Conservation (phyloP, 1,140 invertebrate species). For the Orussus abietinus region DNA sequence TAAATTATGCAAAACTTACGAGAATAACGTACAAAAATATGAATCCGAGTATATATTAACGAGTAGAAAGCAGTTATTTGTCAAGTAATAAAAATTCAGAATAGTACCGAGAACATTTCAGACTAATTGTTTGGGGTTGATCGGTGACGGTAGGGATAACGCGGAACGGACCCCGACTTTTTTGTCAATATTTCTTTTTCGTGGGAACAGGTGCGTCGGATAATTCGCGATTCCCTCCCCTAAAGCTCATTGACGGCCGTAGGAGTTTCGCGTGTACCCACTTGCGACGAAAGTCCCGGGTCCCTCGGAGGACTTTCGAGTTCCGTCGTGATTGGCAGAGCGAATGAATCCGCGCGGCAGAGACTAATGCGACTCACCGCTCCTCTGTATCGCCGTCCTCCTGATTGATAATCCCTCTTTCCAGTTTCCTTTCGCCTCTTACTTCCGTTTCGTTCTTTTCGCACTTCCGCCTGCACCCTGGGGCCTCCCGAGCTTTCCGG, state of each 20-base stretch:
- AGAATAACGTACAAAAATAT: too few relatives aligned
- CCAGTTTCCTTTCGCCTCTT: too few relatives aligned
- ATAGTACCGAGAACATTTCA: too few relatives aligned
- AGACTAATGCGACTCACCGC: constrained; percentile 30
- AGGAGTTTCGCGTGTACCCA: not conserved
- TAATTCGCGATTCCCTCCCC: not conserved
- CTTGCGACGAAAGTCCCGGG: not conserved
- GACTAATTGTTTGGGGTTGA: too few relatives aligned
- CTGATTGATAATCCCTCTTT: constrained; percentile 36
- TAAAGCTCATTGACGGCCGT: not conserved
- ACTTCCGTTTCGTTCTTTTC: constrained; percentile 3
- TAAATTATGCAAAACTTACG: too few relatives aligned
- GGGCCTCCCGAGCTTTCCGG: not conserved
- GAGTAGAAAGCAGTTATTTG: too few relatives aligned
- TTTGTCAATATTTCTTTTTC: too few relatives aligned
- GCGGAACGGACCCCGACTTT: too few relatives aligned
- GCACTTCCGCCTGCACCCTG: not conserved
- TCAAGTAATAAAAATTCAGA: too few relatives aligned
- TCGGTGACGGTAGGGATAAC: too few relatives aligned
- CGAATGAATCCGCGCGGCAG: constrained; percentile 26
- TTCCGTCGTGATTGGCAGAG: constrained; percentile 31
- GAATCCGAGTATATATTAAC: too few relatives aligned
- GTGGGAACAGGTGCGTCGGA: too few relatives aligned
- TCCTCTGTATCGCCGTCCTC: constrained; percentile 24
- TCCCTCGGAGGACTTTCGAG: constrained; percentile 16